Evolutionary conservation across 2,888 invertebrate genomes (phyloP), one percentile per base, ranked within the genome.

Genomic region (Schizotus pectinicornis): DNA sequence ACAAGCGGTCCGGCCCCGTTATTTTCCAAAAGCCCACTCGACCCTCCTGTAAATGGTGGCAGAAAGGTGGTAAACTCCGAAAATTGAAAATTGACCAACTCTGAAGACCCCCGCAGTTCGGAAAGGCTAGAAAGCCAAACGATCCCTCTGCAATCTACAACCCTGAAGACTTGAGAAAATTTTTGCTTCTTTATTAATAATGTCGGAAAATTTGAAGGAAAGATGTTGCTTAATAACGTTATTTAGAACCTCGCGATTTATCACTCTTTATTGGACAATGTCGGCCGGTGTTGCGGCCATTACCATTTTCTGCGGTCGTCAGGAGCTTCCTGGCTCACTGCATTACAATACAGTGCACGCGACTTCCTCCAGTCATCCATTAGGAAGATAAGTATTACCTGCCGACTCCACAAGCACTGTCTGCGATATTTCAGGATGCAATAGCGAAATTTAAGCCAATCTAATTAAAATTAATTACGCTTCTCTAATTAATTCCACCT

Each of bases 301-400:
- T 37, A 33, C 32, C 31, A 45, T 7, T 33, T 11, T 6, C 9
- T 7, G 11, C 30, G 14, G 14, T 39, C 11, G 34, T 39, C 14
- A 30, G 7, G 43, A 30, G 39, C 12, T 11, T 11, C n/a, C 32
- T 41, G 48, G 54, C 37, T 47, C 36, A 48, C 54, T 62, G 59
- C 59, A 64, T 46, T 52, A 52, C n/a, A n/a, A n/a, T n/a, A 42
- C 33, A 55, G 59, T 57, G 64, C 69, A 70, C 68, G 69, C 69
- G 63, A 69, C 65, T 59, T 64, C 50, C 61, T 49, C 32, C 39
- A 39, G 36, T 55, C 67, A 62, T 68, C 67, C 65, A 65, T 68
- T 64, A 60, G 58, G 56, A 33, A 66, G 69, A 67, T 68, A 68
- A 68, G 62, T 67, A 61, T 59, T 63, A 59, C 61, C 60, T 63